Conservation (phyloP, 2,797 vertebrate species). For the Gallinago stenura region DNA sequence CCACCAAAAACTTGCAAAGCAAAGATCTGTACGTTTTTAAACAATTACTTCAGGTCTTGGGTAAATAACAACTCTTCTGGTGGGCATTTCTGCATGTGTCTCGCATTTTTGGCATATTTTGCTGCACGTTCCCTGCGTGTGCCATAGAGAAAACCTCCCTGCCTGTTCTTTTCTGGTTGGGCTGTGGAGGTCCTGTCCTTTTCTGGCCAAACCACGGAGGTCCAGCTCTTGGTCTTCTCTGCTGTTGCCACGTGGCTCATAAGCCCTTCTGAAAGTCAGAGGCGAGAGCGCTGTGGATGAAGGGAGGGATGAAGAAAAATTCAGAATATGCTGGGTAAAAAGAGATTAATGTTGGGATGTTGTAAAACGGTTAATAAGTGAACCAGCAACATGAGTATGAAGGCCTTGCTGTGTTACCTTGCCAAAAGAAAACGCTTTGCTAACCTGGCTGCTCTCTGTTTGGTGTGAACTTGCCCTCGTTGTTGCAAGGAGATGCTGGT, state of each 20-base stretch:
- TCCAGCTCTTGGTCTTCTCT: background rate
- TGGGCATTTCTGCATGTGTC: background rate
- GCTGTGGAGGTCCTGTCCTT: background rate
- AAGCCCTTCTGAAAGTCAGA: background rate
- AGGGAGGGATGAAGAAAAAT: background rate
- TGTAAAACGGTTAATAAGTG: background rate
- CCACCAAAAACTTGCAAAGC: background rate
- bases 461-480: fast-evolving
- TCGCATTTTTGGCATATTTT: background rate
- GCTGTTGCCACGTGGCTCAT: fast-evolving
- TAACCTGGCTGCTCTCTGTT: background rate
- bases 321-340: background rate
- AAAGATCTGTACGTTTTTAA: background rate
- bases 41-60: background rate
- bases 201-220: fast-evolving
- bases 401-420: background rate
- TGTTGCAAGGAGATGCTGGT: background rate
- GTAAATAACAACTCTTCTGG: background rate
- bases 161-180: fast-evolving
- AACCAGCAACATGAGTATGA: background rate
- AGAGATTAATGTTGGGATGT: background rate
- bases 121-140: fast-evolving
- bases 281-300: fast-evolving
- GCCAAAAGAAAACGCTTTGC: background rate
- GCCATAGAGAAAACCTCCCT: background rate